phyloP scores from a whole-genome alignment of 2,113 vertebrate genomes.

The Calidris pygmaea region DNA sequence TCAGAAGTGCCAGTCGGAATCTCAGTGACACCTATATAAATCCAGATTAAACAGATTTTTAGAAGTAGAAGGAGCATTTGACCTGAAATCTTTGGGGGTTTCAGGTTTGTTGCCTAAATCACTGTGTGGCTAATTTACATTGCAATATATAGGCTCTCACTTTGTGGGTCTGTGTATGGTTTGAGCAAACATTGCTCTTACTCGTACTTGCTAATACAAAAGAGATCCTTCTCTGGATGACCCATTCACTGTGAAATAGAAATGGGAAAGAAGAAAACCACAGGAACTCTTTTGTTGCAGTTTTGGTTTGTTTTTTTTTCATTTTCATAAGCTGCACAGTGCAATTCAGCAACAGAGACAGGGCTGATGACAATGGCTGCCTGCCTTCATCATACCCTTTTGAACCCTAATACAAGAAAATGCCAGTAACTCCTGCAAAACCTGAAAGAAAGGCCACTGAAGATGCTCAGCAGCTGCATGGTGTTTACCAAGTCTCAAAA shows the following conservation, averaged over 20 bases:
- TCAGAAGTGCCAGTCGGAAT: background rate
- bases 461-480: background rate
- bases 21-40: background rate
- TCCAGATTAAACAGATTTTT: background rate
- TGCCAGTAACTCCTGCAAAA: background rate
- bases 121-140: background rate
- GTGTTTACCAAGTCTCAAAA: background rate
- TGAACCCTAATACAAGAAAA: background rate
- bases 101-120: conserved; percentile 22
- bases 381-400: background rate
- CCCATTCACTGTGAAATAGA: background rate
- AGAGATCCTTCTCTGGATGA: background rate
- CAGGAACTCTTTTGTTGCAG: background rate
- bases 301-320: background rate
- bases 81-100: conserved; percentile 3
- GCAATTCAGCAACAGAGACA: background rate
- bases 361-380: background rate
- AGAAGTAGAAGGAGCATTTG: conserved; percentile 5
- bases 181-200: background rate
- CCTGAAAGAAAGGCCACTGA: background rate
- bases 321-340: background rate
- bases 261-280: background rate
- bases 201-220: background rate
- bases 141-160: background rate
- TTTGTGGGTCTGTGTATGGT: background rate